A percentile compares a stretch with the other conserved stretches of the same genome.
Conservation (phyloP, 2,113 vertebrate genomes). For the Forbesichthys agassizii region DNA sequence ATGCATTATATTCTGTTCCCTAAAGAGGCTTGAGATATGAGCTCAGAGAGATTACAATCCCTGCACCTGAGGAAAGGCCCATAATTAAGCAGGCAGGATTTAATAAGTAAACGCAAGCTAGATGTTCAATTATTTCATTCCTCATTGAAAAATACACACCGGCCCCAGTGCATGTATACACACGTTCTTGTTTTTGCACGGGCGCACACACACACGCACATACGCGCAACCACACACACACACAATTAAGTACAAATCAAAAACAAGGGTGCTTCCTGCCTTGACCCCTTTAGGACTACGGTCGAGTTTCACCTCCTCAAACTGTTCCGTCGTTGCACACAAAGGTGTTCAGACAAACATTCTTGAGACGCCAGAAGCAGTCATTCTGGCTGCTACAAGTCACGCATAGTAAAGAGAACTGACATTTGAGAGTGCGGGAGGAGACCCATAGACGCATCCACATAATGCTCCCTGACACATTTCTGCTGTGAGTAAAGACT, state of each 20-base stretch:
- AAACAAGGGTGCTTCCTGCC: not conserved
- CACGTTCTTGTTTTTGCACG: too few relatives aligned
- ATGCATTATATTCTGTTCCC: constrained; percentile 34
- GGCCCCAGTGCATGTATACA: too few relatives aligned
- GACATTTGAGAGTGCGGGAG: constrained; percentile 60
- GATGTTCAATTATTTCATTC: constrained; percentile 42
- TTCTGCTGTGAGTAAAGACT: constrained; percentile 32
- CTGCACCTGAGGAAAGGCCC: constrained; percentile 44
- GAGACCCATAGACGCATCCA: constrained; percentile 57
- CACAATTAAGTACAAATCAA: not conserved
- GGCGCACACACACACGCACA: not conserved
- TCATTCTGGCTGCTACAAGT: constrained; percentile 45
- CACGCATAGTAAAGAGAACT: constrained; percentile 63
- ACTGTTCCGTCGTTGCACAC: constrained; percentile 2
- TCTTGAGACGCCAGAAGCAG: constrained; percentile 34
- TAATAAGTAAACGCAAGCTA: constrained; percentile 51
- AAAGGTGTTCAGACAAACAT: constrained; percentile 1
- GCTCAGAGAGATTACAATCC: constrained; percentile 45
- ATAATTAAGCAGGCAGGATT: constrained; percentile 49
- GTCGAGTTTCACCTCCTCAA: constrained; percentile 38
- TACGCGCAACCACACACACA: not conserved
- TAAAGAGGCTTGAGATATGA: constrained; percentile 39
- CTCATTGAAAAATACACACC: not conserved
- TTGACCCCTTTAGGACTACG: constrained; percentile 21
- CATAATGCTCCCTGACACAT: constrained; percentile 49